Evolutionary conservation across 2,888 invertebrate genomes (phyloP), one percentile per base, ranked within the genome.

Genomic region (Crocallis elinguaria): DNA sequence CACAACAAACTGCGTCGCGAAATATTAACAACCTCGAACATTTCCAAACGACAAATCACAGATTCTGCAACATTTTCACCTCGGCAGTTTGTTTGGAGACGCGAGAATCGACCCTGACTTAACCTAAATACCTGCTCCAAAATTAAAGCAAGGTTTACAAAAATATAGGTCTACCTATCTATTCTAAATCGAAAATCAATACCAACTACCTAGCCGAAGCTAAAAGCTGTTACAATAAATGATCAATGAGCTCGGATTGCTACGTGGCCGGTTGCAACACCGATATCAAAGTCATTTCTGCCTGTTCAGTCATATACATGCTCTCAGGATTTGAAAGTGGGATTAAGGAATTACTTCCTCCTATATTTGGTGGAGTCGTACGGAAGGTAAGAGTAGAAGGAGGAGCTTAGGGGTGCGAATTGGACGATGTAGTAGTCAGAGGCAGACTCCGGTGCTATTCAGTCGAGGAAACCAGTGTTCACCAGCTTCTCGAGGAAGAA

Each of bases 401-500:
- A 93, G 82, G 94, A 94, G 87, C 94, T 95, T 67, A 95, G 92
- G 75, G 95, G 95, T 79, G 93, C 93, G 75, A 93, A 93, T 74
- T 93, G 93, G 88, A 95, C 86, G 79, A 88, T 87, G 87, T 94
- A 94, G 89, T 93, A 93, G 81, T 94, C 93, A 93, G 95, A 94
- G 93, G 93, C 93, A 82, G 93, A 93, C 93, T 94, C 94, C 92
- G 93, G 93, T 86, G 93, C 93, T 92, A 93, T 93, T 96, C 96
- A 98, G 93, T 98, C 98, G 88, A 98, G 95, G 92, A 98, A 98
- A 70, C 98, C 98, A 66, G 98, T 98, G 88, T 97, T 97, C 55
- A 98, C 97, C 75, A 98, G 93, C 88, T 98, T 98, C 92, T 98
- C 98, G 75, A 98, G 93, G 93, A 98, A 98, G 92, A 98, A 98